Evolutionary conservation across 2,797 vertebrate species (phyloP).

Genomic region (Scarus forsteni): DNA sequence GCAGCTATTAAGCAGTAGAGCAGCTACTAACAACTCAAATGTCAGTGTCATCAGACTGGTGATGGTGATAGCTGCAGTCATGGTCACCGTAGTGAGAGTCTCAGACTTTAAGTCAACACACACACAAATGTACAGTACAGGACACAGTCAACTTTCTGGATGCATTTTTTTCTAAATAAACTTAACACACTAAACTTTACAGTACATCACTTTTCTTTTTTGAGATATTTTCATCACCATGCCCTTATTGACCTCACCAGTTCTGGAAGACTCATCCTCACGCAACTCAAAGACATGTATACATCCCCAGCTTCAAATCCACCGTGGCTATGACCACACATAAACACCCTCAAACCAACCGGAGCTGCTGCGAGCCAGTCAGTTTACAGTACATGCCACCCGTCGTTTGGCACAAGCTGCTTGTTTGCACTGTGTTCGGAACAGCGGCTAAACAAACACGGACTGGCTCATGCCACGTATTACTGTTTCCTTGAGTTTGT

Average conservation of each 20-base stretch:
- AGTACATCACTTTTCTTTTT: not conserved
- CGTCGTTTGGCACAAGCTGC: constrained; percentile 70
- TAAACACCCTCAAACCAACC: constrained; percentile 63
- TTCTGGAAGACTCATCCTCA: constrained; percentile 36
- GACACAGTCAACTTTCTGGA: too few relatives aligned
- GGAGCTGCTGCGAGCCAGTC: constrained; percentile 49
- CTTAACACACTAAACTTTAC: not conserved
- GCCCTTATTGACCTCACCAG: constrained; percentile 9
- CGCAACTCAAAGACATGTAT: constrained; percentile 55
- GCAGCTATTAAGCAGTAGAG: too few relatives aligned
- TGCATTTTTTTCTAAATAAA: too few relatives aligned
- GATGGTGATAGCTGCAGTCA: too few relatives aligned
- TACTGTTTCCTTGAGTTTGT: constrained; percentile 73
- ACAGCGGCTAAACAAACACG: constrained; percentile 77
- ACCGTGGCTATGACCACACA: constrained; percentile 62
- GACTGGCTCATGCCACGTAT: constrained; percentile 63
- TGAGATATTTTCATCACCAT: not conserved
- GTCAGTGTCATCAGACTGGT: too few relatives aligned
- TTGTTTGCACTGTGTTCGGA: constrained; percentile 70
- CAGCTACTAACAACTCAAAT: too few relatives aligned
- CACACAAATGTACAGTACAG: too few relatives aligned
- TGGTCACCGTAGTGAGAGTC: too few relatives aligned
- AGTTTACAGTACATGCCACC: constrained; percentile 75
- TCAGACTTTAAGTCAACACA: too few relatives aligned
- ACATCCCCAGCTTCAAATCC: constrained; percentile 61